A percentile compares a stretch with the other conserved stretches of the same genome.
Conservation (phyloP, 2,888 invertebrate species). For the Patella ulyssiponensis region DNA sequence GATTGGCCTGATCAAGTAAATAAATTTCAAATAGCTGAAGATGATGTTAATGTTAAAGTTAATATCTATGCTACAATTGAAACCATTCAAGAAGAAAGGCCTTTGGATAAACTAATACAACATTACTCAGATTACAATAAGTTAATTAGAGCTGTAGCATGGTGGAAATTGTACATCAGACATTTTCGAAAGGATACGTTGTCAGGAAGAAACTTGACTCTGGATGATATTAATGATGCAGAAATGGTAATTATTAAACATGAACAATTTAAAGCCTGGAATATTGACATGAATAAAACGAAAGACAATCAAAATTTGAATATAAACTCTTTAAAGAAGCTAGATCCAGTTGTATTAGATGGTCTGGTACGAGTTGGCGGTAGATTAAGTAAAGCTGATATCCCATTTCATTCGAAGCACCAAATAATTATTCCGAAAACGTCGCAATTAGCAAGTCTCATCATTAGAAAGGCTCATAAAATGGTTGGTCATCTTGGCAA, state of each 20-base stretch:
- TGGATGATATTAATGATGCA: neutral
- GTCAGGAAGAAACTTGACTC: no score
- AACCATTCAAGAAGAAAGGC: neutral
- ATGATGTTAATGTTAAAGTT: slow-evolving; percentile 13
- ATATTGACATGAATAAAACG: neutral
- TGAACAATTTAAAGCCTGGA: neutral
- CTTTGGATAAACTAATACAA: neutral
- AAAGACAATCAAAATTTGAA: neutral
- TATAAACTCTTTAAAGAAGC: slow-evolving; percentile 3
- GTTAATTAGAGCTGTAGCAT: neutral
- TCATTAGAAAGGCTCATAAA: slow-evolving; percentile 17
- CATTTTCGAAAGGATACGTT: neutral
- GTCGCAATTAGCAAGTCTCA: slow-evolving; percentile 7
- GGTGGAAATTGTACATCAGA: neutral
- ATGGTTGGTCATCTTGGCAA: slow-evolving; percentile 1
- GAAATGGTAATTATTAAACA: slow-evolving; percentile 3
- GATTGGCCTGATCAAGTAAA: neutral
- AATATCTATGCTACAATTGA: neutral
- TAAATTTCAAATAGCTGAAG: neutral
- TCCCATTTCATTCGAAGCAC: slow-evolving; percentile 14
- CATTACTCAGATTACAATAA: neutral
- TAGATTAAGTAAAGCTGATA: neutral
- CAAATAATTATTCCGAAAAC: slow-evolving; percentile 18
- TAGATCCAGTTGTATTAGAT: slow-evolving; percentile 4
- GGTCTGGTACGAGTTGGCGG: slow-evolving; percentile 14